phyloP scores from a whole-genome alignment of 35 echinoderm and acorn worm species.

The Apostichopus japonicus region DNA sequence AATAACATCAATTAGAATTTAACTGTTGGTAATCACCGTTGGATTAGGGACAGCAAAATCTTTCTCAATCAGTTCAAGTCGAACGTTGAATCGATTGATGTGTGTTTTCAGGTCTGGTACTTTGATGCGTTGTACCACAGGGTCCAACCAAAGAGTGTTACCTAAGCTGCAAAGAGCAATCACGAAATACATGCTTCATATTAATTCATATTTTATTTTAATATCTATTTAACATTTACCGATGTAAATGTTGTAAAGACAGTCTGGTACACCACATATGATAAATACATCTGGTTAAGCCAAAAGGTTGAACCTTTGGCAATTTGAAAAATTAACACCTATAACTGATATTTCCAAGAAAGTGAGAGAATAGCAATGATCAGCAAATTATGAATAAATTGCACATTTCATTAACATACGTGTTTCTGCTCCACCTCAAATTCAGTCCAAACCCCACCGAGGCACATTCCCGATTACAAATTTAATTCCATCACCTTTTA shows the following conservation, averaged over 20 bases:
- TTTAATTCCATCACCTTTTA: no score
- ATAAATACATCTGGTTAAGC: no score
- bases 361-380: not conserved
- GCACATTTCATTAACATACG: no score
- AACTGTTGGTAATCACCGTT: conserved; percentile 59
- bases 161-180: conserved; percentile 63
- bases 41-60: conserved; percentile 82
- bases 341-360: no score
- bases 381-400: not conserved
- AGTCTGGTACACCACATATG: not conserved
- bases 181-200: not conserved
- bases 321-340: no score
- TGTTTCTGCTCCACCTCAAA: no score
- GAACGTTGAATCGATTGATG: conserved; percentile 68
- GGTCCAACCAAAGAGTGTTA: conserved; percentile 93
- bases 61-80: conserved; percentile 70
- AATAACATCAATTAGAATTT: not conserved
- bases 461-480: no score
- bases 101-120: conserved; percentile 61
- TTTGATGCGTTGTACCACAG: conserved; percentile 73
- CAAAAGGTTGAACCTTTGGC: no score
- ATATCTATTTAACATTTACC: no score
- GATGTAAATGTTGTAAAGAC: no score
- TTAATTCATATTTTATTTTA: no score
- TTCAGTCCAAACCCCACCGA: no score